Conservation (phyloP, 2,888 invertebrate genomes). For the Eledona agricola region DNA sequence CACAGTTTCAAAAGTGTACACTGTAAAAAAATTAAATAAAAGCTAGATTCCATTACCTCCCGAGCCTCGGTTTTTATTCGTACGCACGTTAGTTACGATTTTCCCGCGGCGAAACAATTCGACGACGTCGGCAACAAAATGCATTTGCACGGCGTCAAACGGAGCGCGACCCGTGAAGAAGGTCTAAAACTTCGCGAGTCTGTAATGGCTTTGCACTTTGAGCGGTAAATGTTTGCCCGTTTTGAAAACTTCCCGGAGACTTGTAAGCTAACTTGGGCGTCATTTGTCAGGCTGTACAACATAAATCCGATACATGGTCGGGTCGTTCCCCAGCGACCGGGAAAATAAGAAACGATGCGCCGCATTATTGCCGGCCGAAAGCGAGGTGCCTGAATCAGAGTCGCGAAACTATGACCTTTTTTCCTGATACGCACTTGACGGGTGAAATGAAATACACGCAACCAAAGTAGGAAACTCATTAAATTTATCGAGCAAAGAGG, state of each 20-base stretch:
- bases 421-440: conserved; percentile 26
- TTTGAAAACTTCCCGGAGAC: conserved; percentile 46
- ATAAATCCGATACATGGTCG: conserved; percentile 59
- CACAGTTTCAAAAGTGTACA: too few species aligned
- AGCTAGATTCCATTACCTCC: too few species aligned
- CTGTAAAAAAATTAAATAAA: too few species aligned
- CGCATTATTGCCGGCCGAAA: conserved; percentile 47
- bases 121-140: conserved; percentile 18
- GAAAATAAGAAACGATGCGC: conserved; percentile 48
- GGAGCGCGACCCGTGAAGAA: conserved; percentile 10
- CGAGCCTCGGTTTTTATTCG: background rate
- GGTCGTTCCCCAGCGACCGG: conserved; percentile 44
- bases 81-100: too few species aligned
- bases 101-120: background rate
- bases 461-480: conserved; percentile 32
- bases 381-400: conserved; percentile 20
- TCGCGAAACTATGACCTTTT: conserved; percentile 5
- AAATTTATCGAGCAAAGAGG: conserved; percentile 33
- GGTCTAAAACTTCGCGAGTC: conserved; percentile 48
- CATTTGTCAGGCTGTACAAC: conserved; percentile 60
- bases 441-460: conserved; percentile 31
- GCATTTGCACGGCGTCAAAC: conserved; percentile 21
- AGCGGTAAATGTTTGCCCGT: conserved; percentile 49
- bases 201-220: conserved; percentile 53
- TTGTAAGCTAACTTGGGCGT: conserved; percentile 52